Conservation (phyloP, 2,888 invertebrate genomes). For the Tineola bisselliella region DNA sequence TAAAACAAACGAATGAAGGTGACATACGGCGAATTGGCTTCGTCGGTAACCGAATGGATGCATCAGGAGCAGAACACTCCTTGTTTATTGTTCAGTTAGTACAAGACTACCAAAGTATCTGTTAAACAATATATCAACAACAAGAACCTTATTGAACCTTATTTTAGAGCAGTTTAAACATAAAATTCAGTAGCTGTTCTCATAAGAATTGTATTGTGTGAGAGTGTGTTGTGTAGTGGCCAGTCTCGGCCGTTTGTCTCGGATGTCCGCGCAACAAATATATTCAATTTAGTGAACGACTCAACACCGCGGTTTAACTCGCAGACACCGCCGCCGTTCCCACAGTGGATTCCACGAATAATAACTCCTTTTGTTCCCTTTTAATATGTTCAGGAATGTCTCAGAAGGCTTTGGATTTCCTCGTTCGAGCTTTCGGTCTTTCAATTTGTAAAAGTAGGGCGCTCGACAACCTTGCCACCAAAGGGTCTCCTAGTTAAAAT, state of each 20-base stretch:
- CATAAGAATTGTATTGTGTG: not conserved
- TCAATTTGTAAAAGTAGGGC: not conserved
- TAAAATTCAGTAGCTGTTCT: not conserved
- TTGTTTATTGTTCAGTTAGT: not conserved
- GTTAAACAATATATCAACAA: not conserved
- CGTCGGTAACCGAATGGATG: not conserved
- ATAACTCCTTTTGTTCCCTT: conserved; percentile 2
- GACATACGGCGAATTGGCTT: conserved; percentile 11
- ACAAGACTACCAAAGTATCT: not conserved
- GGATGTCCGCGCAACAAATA: conserved; percentile 6
- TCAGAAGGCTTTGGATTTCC: conserved; percentile 2
- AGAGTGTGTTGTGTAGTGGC: not conserved
- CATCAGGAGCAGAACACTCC: conserved; percentile 8
- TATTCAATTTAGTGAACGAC: conserved; percentile 4
- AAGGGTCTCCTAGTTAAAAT: not conserved
- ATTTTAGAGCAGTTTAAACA: not conserved
- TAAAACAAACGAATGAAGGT: not conserved
- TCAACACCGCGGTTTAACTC: conserved; percentile 1
- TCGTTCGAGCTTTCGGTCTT: not conserved
- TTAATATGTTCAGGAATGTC: conserved; percentile 1
- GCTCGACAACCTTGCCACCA: not conserved
- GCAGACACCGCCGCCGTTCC: conserved; percentile 6
- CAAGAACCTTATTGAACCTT: not conserved
- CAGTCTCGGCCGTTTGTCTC: conserved; percentile 10
- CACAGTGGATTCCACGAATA: not conserved